Evolutionary conservation across 2,113 vertebrate genomes (phyloP).

Genomic region (Chaetops frenatus): DNA sequence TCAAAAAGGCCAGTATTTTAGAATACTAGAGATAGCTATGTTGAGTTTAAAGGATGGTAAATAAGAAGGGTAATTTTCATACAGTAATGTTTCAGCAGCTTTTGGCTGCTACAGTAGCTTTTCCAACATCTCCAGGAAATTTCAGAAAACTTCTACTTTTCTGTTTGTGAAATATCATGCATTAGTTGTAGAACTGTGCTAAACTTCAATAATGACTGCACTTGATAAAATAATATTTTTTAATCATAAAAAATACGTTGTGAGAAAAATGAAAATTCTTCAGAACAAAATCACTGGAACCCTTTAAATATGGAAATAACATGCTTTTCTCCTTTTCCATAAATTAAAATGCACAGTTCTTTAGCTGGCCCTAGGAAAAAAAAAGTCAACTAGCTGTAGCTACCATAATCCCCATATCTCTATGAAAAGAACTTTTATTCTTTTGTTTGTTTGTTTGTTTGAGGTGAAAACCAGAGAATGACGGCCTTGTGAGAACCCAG

Average conservation of each 20-base stretch:
- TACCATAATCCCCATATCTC: background rate
- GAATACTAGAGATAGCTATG: background rate
- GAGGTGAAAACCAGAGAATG: background rate
- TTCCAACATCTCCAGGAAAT: background rate
- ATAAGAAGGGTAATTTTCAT: background rate
- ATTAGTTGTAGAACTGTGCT: background rate
- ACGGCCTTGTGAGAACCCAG: background rate
- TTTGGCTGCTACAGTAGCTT: background rate
- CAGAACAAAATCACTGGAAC: background rate
- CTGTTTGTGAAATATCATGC: background rate
- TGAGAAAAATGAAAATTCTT: background rate
- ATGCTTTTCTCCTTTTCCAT: background rate
- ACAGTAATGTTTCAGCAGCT: background rate
- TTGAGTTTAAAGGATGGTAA: background rate
- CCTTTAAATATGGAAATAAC: background rate
- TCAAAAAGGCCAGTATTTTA: background rate
- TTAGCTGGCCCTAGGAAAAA: background rate
- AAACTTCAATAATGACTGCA: background rate
- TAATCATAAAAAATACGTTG: background rate
- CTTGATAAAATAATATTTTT: rapidly evolving
- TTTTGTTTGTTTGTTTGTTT: background rate
- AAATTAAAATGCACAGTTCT: background rate
- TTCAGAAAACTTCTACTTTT: background rate
- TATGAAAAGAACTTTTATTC: background rate
- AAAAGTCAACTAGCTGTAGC: background rate